A percentile compares a stretch with the other conserved stretches of the same genome.
phyloP scores from a whole-genome alignment of 2,888 invertebrate genomes.

The Drosophila diplacantha region DNA sequence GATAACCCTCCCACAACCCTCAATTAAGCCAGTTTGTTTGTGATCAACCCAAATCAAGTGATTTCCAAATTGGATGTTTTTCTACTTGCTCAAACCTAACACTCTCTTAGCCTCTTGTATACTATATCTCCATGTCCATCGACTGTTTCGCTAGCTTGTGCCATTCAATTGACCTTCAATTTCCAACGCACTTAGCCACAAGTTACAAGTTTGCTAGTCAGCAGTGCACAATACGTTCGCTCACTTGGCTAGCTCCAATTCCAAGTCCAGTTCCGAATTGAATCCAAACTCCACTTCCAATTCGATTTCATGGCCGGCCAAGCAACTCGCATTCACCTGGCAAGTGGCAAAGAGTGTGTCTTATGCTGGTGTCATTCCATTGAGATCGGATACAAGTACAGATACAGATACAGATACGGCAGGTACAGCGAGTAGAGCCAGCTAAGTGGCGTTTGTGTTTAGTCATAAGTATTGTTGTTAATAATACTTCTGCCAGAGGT shows the following conservation, averaged over 20 bases:
- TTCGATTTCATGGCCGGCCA: constrained; percentile 68
- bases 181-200: constrained; percentile 44
- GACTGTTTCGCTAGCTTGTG: constrained; percentile 34
- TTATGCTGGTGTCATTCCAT: constrained; percentile 57
- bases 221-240: constrained; percentile 30
- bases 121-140: constrained; percentile 1
- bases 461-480: constrained; percentile 42
- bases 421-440: constrained; percentile 48
- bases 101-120: not conserved
- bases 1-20: not conserved
- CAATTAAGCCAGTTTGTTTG: not conserved
- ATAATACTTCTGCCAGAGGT: constrained; percentile 47
- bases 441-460: constrained; percentile 66
- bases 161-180: constrained; percentile 67
- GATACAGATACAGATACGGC: constrained; percentile 24
- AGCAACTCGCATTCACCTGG: constrained; percentile 66
- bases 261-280: constrained; percentile 9
- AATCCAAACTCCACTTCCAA: constrained; percentile 59
- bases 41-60: not conserved
- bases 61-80: not conserved
- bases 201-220: constrained; percentile 28
- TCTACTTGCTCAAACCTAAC: not conserved
- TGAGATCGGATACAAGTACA: constrained; percentile 39
- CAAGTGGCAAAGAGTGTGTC: constrained; percentile 45
- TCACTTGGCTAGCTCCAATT: constrained; percentile 20